Conservation (phyloP, 2,888 invertebrate species). For the Drosophila nr. fundita region DNA sequence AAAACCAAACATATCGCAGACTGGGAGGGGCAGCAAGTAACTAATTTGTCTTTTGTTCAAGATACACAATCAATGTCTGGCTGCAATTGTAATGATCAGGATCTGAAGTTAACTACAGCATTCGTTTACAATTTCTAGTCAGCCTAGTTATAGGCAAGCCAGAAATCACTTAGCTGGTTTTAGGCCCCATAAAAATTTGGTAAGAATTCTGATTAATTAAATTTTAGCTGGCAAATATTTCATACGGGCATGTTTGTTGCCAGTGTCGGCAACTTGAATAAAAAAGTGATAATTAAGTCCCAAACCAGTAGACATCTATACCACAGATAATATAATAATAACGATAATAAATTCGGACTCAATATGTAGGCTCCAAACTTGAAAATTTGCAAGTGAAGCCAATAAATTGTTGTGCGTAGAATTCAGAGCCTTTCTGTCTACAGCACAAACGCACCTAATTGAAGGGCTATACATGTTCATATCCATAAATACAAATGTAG, state of each 20-base stretch:
- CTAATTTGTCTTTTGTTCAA: background rate
- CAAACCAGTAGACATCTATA: conserved; percentile 18
- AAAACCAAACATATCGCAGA: conserved; percentile 29
- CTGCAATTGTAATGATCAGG: conserved; percentile 6
- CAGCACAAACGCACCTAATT: conserved; percentile 19
- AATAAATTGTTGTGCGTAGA: conserved; percentile 57
- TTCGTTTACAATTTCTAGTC: conserved; percentile 13
- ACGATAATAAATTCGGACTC: conserved; percentile 37
- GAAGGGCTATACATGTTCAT: conserved; percentile 6
- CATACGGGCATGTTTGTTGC: conserved; percentile 43
- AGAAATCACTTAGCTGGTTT: background rate
- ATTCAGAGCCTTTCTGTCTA: conserved; percentile 52
- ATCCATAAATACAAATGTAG: conserved; percentile 12
- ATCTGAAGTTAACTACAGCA: conserved; percentile 16
- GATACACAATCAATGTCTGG: conserved; percentile 3
- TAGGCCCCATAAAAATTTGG: background rate
- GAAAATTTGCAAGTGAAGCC: conserved; percentile 69
- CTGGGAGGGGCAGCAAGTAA: conserved; percentile 23
- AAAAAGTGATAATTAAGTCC: conserved; percentile 17
- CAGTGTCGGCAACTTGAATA: conserved; percentile 39
- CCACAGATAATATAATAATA: background rate
- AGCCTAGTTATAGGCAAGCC: conserved; percentile 38
- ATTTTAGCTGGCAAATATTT: conserved; percentile 11
- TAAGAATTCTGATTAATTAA: conserved; percentile 11
- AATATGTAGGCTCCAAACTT: conserved; percentile 34